Conservation (phyloP, 1,140 invertebrate species). For the Lepidostoma basale region DNA sequence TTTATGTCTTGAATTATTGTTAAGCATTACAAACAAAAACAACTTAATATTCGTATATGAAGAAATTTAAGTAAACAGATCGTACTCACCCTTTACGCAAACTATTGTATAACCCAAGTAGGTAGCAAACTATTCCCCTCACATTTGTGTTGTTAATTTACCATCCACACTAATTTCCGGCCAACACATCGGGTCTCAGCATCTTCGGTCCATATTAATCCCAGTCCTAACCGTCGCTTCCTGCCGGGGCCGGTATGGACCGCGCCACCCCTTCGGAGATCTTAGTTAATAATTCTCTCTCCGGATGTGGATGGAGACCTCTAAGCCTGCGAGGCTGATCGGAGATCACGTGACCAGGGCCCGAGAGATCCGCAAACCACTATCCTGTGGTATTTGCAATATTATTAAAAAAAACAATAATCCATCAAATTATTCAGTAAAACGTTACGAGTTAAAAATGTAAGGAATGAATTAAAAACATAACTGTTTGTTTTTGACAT, state of each 20-base stretch:
- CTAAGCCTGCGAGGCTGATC: slow-evolving; percentile 35
- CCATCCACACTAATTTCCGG: slow-evolving; percentile 41
- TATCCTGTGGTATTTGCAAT: too few species aligned
- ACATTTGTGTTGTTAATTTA: slow-evolving; percentile 32
- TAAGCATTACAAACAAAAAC: too few species aligned
- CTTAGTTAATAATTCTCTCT: slow-evolving; percentile 45
- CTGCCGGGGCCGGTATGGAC: slow-evolving; percentile 27
- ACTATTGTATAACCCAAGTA: too few species aligned
- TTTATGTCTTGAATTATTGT: too few species aligned
- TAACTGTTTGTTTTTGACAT: too few species aligned
- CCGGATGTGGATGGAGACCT: slow-evolving; percentile 40
- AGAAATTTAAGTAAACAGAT: slow-evolving; percentile 2
- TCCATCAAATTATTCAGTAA: too few species aligned
- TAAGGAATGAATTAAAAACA: too few species aligned
- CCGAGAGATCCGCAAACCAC: not conserved
- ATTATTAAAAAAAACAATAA: too few species aligned
- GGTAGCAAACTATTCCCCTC: not conserved
- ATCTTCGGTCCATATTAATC: slow-evolving; percentile 27
- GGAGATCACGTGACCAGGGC: slow-evolving; percentile 41
- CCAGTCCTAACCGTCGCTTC: slow-evolving; percentile 43
- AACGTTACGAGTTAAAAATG: too few species aligned
- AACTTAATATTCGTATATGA: too few species aligned
- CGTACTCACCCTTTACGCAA: not conserved
- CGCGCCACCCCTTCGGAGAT: slow-evolving; percentile 28
- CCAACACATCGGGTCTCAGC: slow-evolving; percentile 11